Conservation (phyloP, 1,140 invertebrate species). For the Papilio glaucus region DNA sequence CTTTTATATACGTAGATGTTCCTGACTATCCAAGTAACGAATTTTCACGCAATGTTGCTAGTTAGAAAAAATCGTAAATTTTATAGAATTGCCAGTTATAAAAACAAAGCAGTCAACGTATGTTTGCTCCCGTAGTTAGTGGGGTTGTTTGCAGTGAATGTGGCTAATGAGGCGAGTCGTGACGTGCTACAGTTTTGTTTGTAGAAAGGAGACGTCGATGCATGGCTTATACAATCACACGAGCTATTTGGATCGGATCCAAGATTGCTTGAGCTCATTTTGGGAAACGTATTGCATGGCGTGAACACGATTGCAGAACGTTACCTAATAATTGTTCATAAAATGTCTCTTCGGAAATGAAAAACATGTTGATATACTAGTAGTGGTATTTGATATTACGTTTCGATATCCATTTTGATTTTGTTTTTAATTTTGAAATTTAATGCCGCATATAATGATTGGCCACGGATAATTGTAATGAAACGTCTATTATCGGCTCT, state of each 20-base stretch:
- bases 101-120: neutral
- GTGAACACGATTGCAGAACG: neutral
- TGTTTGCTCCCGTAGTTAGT: neutral
- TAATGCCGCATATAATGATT: no score
- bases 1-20: no score
- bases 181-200: neutral
- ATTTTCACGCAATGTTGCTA: neutral
- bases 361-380: neutral
- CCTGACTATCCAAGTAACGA: no score
- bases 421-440: no score
- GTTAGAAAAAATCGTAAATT: neutral
- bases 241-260: neutral
- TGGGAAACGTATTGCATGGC: neutral
- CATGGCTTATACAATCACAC: neutral
- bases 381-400: no score
- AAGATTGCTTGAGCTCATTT: slow-evolving; percentile 1
- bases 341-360: neutral
- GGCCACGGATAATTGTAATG: no score
- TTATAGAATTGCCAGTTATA: neutral
- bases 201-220: neutral
- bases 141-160: neutral
- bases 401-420: no score
- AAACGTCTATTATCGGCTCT: no score
- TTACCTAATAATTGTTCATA: neutral
- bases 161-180: neutral